Base-by-base conservation (phyloP, 2,797 vertebrate genomes). In the Periophthalmus magnuspinnatus region DNA sequence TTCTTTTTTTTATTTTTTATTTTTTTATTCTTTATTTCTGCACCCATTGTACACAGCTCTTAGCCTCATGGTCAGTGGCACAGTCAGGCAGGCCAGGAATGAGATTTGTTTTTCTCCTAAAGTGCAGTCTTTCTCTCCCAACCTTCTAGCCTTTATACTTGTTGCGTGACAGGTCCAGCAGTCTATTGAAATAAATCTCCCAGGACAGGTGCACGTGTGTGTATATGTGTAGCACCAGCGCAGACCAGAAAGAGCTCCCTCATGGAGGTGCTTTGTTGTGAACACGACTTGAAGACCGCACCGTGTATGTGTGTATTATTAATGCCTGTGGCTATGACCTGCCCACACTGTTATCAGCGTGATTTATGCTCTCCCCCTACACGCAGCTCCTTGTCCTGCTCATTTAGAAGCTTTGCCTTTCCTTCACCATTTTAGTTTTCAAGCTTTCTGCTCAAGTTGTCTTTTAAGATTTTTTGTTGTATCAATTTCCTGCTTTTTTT, bases 281-380 rank as follows among this genome's bases (percentile, higher is more conserved):
- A 77, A 80, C 78, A 72, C 67, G 77, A 75, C 80, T 85, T 69
- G 71, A 71, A 70, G 80, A 83, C 84, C 78, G 79, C 74, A 76
- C 21, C 41, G 65, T 84, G 73, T 86, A 61, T 78, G 75, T 81
- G 86, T 86, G 76, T 85, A 64, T 91, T 91, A 91, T 92, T 91
- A 89, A 91, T 90, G 89, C 84, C 74, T 85, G 77, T 71, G 83
- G 84, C 82, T 87, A 76, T 89, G 90, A 90, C 89, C 89, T 90
- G 86, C 87, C 82, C 83, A 83, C 88, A 83, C 87, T 82, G 85
- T 86, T 88, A 88, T 89, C 89, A 85, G 66, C 58, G 47, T 92
- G 90, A 92, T 92, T 91, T 90, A 92, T 92, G 85, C 85, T 81
- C 83, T 81, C 57, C 68, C 59, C 55, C 60, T 72, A 72, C 71